phyloP scores from a whole-genome alignment of 1,140 invertebrate species.

The Drosophila oshimai region DNA sequence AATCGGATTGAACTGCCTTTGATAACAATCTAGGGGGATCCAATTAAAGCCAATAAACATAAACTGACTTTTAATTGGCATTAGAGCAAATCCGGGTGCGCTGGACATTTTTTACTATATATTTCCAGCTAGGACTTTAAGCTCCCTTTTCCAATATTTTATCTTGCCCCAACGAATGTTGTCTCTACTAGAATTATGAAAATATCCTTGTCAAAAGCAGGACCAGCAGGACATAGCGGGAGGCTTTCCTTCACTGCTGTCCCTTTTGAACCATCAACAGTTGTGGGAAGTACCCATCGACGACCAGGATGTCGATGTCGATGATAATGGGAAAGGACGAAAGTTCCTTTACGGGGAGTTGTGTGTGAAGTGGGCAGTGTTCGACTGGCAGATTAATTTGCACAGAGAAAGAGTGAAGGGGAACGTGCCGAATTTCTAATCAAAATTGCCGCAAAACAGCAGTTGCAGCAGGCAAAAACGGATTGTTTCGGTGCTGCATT shows the following conservation, averaged over 20 bases:
- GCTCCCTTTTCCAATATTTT: background rate
- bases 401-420: constrained; percentile 13
- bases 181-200: constrained; percentile 10
- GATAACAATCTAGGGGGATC: too few species aligned
- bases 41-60: too few species aligned
- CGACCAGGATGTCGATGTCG: constrained; percentile 6
- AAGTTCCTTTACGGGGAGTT: background rate
- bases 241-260: background rate
- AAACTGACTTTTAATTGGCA: background rate
- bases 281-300: background rate
- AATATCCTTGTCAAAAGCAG: constrained; percentile 21
- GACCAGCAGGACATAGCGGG: constrained; percentile 8
- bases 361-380: constrained; percentile 10
- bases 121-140: background rate
- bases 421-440: constrained; percentile 70
- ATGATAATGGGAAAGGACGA: constrained; percentile 24
- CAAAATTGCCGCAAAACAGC: constrained; percentile 71
- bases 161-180: background rate
- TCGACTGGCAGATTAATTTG: constrained; percentile 52
- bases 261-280: constrained; percentile 11
- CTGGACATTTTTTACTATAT: background rate
- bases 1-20: too few species aligned
- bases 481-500: constrained; percentile 49
- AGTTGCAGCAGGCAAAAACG: constrained; percentile 59
- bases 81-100: background rate